Evolutionary conservation across 2,888 invertebrate species (phyloP), one percentile per base, ranked within the genome.

Genomic region (Epinotia ramella): DNA sequence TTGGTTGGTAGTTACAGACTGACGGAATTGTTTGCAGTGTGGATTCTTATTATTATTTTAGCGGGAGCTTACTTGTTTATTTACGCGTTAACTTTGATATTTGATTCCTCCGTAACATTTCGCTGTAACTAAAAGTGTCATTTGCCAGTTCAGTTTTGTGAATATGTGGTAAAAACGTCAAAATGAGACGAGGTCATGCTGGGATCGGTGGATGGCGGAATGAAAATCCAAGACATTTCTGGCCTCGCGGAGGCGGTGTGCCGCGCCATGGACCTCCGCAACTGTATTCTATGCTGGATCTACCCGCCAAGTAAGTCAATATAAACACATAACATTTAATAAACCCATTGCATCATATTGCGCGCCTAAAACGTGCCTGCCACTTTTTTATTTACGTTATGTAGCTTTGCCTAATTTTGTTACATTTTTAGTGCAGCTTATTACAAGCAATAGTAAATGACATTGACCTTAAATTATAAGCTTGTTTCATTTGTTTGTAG

Each of bases 131-230:
- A 63, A 62, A 76, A 75, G 77, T 78, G 76, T 73, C 73, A 70
- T 69, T 57, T n/a, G 59, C 73, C 65, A 0, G 64, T 77, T 76
- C 77, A 78, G 78, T 81, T 77, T 76, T 80, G 78, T 73, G 81
- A 88, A 80, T 84, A 90, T 92, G 91, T 82, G 84, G 77, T 88
- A 87, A 86, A 81, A 79, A 79, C 85, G 79, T 78, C 84, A 91
- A 82, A 82, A 94, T 94, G 94, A 89, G 94, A 82, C 93, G 94
- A 92, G 93, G 94, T 93, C 94, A 93, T 84, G 82, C 88, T 81
- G 87, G 89, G 81, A 86, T 87, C 80, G 89, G 91, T 79, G 91
- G 91, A 84, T 94, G 94, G 94, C 88, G 93, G 84, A 89, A 83
- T 85, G 94, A 93, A 81, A 89, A 89, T 86, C 88, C 86, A 53